Conservation (phyloP, 2,888 invertebrate species). For the Empis livida region DNA sequence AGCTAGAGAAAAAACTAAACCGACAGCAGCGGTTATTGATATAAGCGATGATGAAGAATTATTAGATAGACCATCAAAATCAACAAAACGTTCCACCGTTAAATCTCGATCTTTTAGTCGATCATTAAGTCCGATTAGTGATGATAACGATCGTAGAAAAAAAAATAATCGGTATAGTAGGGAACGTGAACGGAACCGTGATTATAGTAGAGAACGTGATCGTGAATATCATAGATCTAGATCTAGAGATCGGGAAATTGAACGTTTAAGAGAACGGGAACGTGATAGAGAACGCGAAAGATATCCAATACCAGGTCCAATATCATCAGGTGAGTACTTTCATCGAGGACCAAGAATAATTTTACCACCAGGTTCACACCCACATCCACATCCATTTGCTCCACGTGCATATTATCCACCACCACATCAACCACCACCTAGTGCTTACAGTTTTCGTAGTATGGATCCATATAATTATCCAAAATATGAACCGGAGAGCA, state of each 20-base stretch:
- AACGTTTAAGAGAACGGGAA: conserved; percentile 4
- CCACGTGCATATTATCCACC: conserved; percentile 6
- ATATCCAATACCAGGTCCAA: not conserved
- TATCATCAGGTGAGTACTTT: conserved; percentile 12
- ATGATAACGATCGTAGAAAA: conserved; percentile 7
- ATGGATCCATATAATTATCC: conserved; percentile 29
- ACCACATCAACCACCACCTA: conserved; percentile 3
- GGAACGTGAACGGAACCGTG: conserved; percentile 7
- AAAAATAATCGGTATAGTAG: conserved; percentile 12
- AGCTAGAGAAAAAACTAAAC: not conserved
- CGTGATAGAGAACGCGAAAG: conserved; percentile 1
- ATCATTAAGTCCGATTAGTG: conserved; percentile 14
- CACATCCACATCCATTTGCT: not conserved
- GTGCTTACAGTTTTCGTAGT: conserved; percentile 22
- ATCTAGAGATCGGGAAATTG: conserved; percentile 9
- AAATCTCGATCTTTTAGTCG: conserved; percentile 10
- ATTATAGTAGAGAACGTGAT: conserved; percentile 7
- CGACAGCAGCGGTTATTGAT: conserved; percentile 19
- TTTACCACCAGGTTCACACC: not conserved
- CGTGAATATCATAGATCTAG: conserved; percentile 13
- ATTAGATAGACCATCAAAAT: conserved; percentile 4
- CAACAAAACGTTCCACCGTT: conserved; percentile 12
- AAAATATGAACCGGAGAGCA: conserved; percentile 27
- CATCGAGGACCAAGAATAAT: not conserved
- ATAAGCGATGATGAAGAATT: conserved; percentile 30